Percentiles rank a stretch among this genome's conserved stretches.
phyloP scores from a whole-genome alignment of 2,113 vertebrate species.

The Fukomys damarensis region DNA sequence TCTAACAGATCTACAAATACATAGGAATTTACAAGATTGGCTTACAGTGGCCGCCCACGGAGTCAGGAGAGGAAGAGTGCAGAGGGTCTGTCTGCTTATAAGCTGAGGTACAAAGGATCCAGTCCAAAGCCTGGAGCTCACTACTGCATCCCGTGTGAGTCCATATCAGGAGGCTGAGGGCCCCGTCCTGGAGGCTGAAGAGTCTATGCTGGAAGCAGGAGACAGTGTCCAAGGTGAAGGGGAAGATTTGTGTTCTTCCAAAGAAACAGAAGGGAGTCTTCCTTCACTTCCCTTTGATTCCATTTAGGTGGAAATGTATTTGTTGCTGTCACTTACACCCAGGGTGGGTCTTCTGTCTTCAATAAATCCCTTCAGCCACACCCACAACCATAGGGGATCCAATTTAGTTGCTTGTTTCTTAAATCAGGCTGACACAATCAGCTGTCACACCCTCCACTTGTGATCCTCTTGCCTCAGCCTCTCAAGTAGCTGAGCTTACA shows the following conservation, averaged over 20 bases:
- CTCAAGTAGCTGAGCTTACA: background rate
- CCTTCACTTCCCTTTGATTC: background rate
- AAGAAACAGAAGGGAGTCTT: background rate
- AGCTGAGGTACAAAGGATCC: background rate
- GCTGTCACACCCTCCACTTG: background rate
- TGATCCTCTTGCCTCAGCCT: background rate
- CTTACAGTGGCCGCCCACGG: background rate
- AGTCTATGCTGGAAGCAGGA: background rate
- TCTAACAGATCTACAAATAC: background rate
- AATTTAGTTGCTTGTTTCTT: background rate
- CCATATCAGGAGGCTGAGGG: background rate
- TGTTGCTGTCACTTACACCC: background rate
- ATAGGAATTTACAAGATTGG: background rate
- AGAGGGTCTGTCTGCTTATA: background rate
- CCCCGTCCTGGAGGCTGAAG: background rate
- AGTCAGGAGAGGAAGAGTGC: background rate
- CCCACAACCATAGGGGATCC: background rate
- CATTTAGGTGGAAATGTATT: background rate
- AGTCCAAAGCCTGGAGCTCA: background rate
- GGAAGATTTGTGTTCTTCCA: background rate
- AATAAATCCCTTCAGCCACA: background rate
- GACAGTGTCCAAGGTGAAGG: background rate
- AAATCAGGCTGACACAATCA: background rate
- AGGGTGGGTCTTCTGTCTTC: background rate
- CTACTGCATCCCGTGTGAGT: background rate